Percentiles rank a stretch among this genome's conserved stretches.
phyloP scores from a whole-genome alignment of 2,113 vertebrate genomes.

The Falcunculus frontatus region DNA sequence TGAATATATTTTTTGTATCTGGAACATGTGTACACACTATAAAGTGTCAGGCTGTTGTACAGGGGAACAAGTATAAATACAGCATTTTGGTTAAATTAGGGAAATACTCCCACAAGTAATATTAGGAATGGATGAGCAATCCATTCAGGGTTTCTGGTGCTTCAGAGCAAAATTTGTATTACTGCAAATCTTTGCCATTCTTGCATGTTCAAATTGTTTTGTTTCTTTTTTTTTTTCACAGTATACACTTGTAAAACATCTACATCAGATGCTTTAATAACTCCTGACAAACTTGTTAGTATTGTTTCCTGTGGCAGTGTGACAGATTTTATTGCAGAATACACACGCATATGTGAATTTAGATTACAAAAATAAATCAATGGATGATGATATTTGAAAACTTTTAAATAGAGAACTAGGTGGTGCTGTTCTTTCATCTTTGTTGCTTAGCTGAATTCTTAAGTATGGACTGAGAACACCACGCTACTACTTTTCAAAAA shows the following conservation, averaged over 20 bases:
- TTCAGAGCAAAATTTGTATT: background rate
- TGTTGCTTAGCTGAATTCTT: conserved; percentile 56
- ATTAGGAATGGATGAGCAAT: background rate
- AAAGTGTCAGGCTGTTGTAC: background rate
- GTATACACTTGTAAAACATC: background rate
- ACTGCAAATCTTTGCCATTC: background rate
- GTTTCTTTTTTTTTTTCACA: background rate
- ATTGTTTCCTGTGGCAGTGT: background rate
- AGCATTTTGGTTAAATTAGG: background rate
- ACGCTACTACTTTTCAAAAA: background rate
- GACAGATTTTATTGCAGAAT: background rate
- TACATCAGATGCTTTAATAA: background rate
- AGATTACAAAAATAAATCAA: conserved; percentile 38
- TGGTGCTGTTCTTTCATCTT: conserved; percentile 81
- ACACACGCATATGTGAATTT: background rate
- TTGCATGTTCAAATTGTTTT: background rate
- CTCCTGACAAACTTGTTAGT: background rate
- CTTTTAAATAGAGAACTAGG: conserved; percentile 71
- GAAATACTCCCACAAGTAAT: background rate
- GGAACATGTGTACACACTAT: background rate
- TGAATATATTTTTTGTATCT: background rate
- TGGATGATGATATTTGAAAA: conserved; percentile 50
- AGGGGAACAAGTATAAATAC: background rate
- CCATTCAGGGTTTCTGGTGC: background rate
- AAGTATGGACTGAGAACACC: conserved; percentile 20